These are phyloP conservation scores for Himalopsyche tibetana DNA, from an alignment of 2,888 invertebrate genomes.

Conservation along the genomic window DNA sequence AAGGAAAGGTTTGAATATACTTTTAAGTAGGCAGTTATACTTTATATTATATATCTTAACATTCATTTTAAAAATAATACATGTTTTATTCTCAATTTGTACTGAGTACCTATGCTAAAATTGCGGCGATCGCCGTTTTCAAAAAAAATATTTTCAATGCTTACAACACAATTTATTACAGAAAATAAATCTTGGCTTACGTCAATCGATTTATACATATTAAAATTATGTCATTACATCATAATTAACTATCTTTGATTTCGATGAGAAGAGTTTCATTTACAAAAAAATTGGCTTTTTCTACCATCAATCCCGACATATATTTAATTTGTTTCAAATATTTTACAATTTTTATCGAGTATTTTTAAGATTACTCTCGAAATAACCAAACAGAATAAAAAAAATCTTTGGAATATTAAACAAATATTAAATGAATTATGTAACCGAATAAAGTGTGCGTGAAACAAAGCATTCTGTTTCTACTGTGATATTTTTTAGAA, in stretches of 20 bases:
- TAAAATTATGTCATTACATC: neutral
- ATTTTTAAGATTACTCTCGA: too few relatives aligned
- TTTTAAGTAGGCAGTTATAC: too few relatives aligned
- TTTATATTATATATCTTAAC: too few relatives aligned
- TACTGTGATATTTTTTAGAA: too few relatives aligned
- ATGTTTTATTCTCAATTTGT: conserved; percentile 48
- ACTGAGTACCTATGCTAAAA: conserved; percentile 41
- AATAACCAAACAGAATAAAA: too few relatives aligned
- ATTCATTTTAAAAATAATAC: conserved; percentile 28
- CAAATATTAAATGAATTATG: too few relatives aligned
- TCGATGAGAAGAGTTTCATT: neutral
- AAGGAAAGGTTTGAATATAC: too few relatives aligned
- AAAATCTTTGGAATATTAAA: too few relatives aligned
- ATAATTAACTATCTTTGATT: conserved; percentile 27
- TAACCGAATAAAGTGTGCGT: too few relatives aligned
- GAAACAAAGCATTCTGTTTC: too few relatives aligned
- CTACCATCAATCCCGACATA: neutral
- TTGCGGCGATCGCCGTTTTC: neutral
- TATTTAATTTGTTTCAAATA: neutral
- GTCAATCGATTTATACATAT: conserved; percentile 10
- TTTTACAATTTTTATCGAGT: neutral
- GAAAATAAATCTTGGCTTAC: conserved; percentile 9
- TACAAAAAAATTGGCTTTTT: conserved; percentile 20
- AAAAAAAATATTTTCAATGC: too few relatives aligned
- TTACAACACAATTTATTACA: neutral